A percentile compares a stretch with the other conserved stretches of the same genome.
Evolutionary conservation across 2,888 invertebrate genomes (phyloP).

Genomic region (Pristionchus mayeri): DNA sequence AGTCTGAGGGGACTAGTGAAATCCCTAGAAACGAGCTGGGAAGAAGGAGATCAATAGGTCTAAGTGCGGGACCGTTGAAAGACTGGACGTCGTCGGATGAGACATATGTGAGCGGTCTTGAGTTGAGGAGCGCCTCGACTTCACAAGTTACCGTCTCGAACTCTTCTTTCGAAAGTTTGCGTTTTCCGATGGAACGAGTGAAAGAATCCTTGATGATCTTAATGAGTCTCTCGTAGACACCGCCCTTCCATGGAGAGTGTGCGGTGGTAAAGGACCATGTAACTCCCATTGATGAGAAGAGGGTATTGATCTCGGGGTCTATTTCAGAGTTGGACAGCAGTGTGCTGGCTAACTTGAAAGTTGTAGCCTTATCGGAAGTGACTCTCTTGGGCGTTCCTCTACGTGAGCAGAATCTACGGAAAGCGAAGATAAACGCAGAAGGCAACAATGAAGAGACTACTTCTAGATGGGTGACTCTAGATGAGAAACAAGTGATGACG

Average conservation of each 20-base stretch:
- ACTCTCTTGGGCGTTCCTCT: conserved; percentile 72
- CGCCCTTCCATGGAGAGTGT: conserved; percentile 78
- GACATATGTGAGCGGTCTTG: not conserved
- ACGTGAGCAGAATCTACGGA: conserved; percentile 75
- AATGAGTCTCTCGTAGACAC: conserved; percentile 78
- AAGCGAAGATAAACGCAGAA: conserved; percentile 70
- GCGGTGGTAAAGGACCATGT: conserved; percentile 76
- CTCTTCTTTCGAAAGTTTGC: not conserved
- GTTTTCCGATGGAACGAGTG: not conserved
- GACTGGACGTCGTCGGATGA: not conserved
- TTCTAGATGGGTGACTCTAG: conserved; percentile 77
- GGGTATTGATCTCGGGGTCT: not conserved
- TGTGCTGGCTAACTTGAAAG: conserved; percentile 73
- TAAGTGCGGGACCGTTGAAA: not conserved
- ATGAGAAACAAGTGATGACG: conserved; percentile 77
- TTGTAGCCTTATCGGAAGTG: conserved; percentile 76
- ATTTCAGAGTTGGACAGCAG: conserved; percentile 57
- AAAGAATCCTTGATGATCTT: conserved; percentile 54
- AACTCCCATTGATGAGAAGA: conserved; percentile 52
- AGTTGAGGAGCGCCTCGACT: conserved; percentile 41
- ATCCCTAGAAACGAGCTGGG: not conserved
- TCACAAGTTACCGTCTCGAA: not conserved
- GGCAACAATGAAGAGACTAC: conserved; percentile 71
- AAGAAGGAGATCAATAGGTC: conserved; percentile 44
- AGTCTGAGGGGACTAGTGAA: not conserved